Percentiles rank a stretch among this genome's conserved stretches.
Conservation (phyloP, 1,140 invertebrate species). For the Plectrocnemia conspersa region DNA sequence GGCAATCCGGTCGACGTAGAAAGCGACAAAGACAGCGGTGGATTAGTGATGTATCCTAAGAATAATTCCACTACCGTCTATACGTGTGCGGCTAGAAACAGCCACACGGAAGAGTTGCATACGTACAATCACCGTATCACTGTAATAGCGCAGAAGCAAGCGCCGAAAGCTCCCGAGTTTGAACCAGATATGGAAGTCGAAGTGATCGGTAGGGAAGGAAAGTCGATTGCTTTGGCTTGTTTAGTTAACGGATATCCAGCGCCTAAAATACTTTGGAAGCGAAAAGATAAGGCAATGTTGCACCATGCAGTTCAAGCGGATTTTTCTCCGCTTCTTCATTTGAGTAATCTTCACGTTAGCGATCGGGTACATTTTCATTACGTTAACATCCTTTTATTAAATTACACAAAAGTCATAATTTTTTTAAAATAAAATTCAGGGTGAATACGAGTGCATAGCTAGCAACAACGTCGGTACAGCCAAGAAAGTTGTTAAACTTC, state of each 20-base stretch:
- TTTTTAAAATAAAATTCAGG: conserved; percentile 36
- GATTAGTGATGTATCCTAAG: conserved; percentile 7
- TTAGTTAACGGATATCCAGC: conserved; percentile 58
- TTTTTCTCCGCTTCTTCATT: conserved; percentile 10
- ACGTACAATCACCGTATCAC: conserved; percentile 26
- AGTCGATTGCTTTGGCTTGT: conserved; percentile 52
- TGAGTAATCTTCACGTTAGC: conserved; percentile 40
- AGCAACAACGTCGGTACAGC: conserved; percentile 26
- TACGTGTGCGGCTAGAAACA: conserved; percentile 26
- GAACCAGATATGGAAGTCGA: conserved; percentile 25
- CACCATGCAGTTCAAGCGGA: conserved; percentile 35
- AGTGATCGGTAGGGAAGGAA: conserved; percentile 14
- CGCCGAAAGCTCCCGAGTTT: conserved; percentile 21
- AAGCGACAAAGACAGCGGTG: conserved; percentile 10
- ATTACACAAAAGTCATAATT: neutral
- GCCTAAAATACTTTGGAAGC: conserved; percentile 56
- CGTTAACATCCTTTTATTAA: conserved; percentile 3
- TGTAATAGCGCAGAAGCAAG: conserved; percentile 9
- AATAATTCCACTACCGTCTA: neutral
- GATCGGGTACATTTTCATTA: conserved; percentile 30
- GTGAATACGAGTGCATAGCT: conserved; percentile 44
- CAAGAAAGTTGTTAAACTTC: conserved; percentile 4
- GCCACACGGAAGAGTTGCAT: conserved; percentile 12
- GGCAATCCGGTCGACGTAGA: neutral
- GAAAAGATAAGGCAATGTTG: conserved; percentile 43